These are phyloP conservation scores for Pelagia noctiluca DNA, from an alignment of 30 jellyfish, hydroid and myxozoan genomes.

Conservation along the genomic window DNA sequence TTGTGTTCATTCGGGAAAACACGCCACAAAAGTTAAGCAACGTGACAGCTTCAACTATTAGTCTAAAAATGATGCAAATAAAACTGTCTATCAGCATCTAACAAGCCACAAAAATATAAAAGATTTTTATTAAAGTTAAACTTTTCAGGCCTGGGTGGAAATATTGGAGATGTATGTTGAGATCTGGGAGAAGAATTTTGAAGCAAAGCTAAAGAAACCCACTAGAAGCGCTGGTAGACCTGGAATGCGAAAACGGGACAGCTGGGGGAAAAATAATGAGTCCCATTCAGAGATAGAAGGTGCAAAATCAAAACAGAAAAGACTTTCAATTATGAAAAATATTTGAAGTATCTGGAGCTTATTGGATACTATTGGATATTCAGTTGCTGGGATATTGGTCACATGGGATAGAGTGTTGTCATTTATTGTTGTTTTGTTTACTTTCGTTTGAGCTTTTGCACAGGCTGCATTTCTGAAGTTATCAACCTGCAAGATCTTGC, in stretches of 20 bases:
- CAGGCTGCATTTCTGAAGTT: conserved; percentile 54
- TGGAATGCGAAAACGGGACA: too few relatives aligned
- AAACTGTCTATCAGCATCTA: too few relatives aligned
- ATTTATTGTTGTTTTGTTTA: conserved; percentile 31
- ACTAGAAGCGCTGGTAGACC: neutral
- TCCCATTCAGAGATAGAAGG: too few relatives aligned
- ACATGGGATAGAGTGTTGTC: conserved; percentile 74
- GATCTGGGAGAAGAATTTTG: conserved; percentile 44
- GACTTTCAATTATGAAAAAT: conserved; percentile 58
- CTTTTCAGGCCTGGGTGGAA: conserved; percentile 72
- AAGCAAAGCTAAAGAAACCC: conserved; percentile 10
- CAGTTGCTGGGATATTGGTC: conserved; percentile 57
- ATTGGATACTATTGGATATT: conserved; percentile 58
- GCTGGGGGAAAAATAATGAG: too few relatives aligned
- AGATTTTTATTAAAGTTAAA: too few relatives aligned
- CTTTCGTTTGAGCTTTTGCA: conserved; percentile 69
- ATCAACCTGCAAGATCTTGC: neutral
- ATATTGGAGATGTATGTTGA: conserved; percentile 64
- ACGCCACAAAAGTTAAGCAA: too few relatives aligned
- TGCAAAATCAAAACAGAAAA: conserved; percentile 7
- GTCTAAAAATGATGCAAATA: too few relatives aligned
- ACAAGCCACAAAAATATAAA: too few relatives aligned
- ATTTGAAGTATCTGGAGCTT: conserved; percentile 35
- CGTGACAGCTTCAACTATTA: too few relatives aligned
- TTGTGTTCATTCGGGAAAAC: too few relatives aligned